Conservation (phyloP, 2,113 vertebrate genomes). For the Zapus hudsonius region DNA sequence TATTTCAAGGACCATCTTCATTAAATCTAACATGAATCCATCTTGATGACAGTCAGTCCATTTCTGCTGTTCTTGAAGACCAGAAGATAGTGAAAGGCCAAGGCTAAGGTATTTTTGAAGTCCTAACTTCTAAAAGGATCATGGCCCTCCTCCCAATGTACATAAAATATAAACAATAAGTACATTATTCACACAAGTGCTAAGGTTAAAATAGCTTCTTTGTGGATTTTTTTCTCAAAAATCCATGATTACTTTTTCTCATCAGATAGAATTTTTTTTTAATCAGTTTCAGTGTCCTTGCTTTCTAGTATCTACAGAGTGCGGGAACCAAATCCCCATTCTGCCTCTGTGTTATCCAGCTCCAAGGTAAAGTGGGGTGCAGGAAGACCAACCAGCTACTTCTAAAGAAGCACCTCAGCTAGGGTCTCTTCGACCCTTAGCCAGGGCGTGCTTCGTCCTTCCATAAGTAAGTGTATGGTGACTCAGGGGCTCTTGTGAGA, state of each 20-base stretch:
- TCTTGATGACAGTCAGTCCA: background rate
- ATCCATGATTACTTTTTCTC: constrained; percentile 8
- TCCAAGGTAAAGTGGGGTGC: background rate
- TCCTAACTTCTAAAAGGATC: background rate
- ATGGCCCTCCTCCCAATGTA: background rate
- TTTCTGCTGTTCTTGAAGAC: background rate
- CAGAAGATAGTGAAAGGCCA: background rate
- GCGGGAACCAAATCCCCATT: background rate
- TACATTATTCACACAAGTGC: background rate
- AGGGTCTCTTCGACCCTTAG: background rate
- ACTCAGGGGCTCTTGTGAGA: background rate
- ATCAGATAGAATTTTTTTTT: background rate
- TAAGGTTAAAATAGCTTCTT: constrained; percentile 24
- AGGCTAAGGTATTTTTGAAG: background rate
- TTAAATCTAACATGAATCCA: background rate
- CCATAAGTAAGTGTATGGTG: background rate
- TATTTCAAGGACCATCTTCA: background rate
- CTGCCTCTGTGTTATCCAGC: background rate
- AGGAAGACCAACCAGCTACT: background rate
- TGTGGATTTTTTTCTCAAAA: background rate
- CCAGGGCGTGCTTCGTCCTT: background rate
- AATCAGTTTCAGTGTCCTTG: background rate
- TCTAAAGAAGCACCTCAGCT: background rate
- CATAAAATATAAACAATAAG: background rate
- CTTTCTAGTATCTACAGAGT: background rate